A percentile compares a stretch with the other conserved stretches of the same genome.
Conservation (phyloP, 1,140 invertebrate species). For the Ericerus pela region DNA sequence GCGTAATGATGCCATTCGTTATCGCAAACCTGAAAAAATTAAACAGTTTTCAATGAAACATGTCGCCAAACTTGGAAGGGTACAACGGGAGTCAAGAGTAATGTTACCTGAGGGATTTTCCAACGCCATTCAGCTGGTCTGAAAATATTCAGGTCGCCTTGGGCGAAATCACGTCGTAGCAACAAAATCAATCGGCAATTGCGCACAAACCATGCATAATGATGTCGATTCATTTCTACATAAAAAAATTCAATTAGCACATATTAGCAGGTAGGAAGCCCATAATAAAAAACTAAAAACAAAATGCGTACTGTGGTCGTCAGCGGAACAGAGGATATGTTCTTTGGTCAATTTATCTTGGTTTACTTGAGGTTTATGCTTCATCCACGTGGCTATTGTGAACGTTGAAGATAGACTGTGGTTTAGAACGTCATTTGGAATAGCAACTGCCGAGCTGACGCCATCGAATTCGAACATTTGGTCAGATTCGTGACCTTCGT, state of each 20-base stretch:
- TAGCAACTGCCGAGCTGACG: slow-evolving; percentile 63
- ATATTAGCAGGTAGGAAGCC: not conserved
- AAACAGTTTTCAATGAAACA: not conserved
- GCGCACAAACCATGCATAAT: slow-evolving; percentile 89
- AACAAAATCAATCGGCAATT: slow-evolving; percentile 91
- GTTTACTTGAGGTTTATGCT: slow-evolving; percentile 54
- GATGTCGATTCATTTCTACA: slow-evolving; percentile 93
- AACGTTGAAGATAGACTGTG: slow-evolving; percentile 65
- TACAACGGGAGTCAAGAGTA: not conserved
- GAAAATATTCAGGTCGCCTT: slow-evolving; percentile 88
- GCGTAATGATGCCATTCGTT: slow-evolving; percentile 98
- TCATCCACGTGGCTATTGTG: slow-evolving; percentile 83
- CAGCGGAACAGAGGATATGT: slow-evolving; percentile 86
- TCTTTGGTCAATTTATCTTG: slow-evolving; percentile 82
- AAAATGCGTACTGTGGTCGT: slow-evolving; percentile 77
- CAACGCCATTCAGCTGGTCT: slow-evolving; percentile 95
- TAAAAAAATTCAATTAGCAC: slow-evolving; percentile 25
- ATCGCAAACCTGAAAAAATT: slow-evolving; percentile 59
- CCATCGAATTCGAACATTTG: slow-evolving; percentile 92
- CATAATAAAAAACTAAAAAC: not conserved
- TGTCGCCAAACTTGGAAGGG: not conserved
- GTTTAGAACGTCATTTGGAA: slow-evolving; percentile 55
- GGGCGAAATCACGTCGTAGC: slow-evolving; percentile 77
- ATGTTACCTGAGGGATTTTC: slow-evolving; percentile 59
- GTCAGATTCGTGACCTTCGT: slow-evolving; percentile 77